Evolutionary conservation across 1,140 invertebrate genomes (phyloP).

Genomic region (Pseudomyrmex cubaensis): DNA sequence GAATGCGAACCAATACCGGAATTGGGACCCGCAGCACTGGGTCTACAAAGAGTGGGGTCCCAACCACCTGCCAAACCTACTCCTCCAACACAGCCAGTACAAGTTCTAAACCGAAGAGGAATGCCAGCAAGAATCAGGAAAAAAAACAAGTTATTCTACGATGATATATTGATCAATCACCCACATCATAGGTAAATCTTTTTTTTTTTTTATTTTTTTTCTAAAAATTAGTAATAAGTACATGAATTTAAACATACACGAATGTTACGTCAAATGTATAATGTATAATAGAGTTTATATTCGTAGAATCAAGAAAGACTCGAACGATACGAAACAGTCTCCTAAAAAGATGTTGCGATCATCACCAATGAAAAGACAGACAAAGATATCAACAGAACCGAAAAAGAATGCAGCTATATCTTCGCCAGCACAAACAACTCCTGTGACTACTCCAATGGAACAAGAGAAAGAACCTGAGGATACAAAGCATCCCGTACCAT

Average conservation of each 20-base stretch:
- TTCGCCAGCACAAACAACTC: constrained; percentile 72
- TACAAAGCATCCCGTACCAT: constrained; percentile 84
- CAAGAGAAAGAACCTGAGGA: constrained; percentile 82
- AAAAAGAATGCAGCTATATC: constrained; percentile 71
- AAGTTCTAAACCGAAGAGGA: constrained; percentile 92
- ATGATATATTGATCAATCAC: constrained; percentile 95
- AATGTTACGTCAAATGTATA: neutral
- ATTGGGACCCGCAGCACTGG: constrained; percentile 91
- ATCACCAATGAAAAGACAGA: constrained; percentile 87
- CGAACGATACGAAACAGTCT: constrained; percentile 80
- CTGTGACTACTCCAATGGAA: constrained; percentile 84
- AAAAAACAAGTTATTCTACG: constrained; percentile 95
- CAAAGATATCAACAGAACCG: constrained; percentile 81
- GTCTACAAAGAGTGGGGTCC: constrained; percentile 91
- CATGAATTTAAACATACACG: neutral
- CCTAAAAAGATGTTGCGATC: constrained; percentile 86
- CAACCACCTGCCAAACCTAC: constrained; percentile 89
- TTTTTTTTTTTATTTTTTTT: neutral
- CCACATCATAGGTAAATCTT: constrained; percentile 86
- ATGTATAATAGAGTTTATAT: constrained; percentile 4
- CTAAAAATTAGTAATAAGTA: neutral
- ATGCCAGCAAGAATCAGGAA: constrained; percentile 96
- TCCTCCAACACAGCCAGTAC: constrained; percentile 88
- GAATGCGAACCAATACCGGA: constrained; percentile 88
- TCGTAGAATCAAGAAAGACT: constrained; percentile 83